phyloP scores from a whole-genome alignment of 2,113 vertebrate species.

The Helogale parvula region DNA sequence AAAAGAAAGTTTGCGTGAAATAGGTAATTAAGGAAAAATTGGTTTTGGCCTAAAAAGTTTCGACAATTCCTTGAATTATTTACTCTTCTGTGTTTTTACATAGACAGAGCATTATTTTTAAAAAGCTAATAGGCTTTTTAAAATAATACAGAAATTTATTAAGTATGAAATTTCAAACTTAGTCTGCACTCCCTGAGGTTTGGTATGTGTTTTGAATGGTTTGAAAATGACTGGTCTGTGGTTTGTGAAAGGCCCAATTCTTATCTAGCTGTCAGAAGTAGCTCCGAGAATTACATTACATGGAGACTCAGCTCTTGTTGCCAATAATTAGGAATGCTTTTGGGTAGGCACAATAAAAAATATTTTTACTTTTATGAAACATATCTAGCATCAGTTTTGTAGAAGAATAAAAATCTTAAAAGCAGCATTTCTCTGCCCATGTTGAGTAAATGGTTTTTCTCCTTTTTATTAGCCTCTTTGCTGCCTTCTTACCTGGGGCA shows the following conservation, averaged over 20 bases:
- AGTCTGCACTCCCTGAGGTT: background rate
- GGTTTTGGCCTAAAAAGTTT: background rate
- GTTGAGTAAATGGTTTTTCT: background rate
- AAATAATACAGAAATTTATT: conserved; percentile 47
- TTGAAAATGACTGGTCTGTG: conserved; percentile 45
- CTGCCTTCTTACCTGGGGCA: background rate
- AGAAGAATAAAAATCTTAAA: background rate
- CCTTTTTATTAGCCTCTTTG: background rate
- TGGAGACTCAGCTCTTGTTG: conserved; percentile 23
- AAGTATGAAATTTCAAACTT: conserved; percentile 55
- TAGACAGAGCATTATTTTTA: conserved; percentile 5
- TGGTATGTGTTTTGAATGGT: background rate
- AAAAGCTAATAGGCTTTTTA: background rate
- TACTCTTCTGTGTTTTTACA: background rate
- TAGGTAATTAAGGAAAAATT: conserved; percentile 34
- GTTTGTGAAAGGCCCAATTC: conserved; percentile 35
- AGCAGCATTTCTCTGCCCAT: background rate
- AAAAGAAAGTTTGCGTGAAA: conserved; percentile 35
- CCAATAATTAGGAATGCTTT: conserved; percentile 50
- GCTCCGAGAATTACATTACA: background rate
- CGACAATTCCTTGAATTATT: conserved; percentile 49
- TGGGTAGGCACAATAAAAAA: conserved; percentile 1
- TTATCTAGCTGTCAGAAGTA: conserved; percentile 27
- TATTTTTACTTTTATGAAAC: background rate
- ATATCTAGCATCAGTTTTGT: background rate